Evolutionary conservation across 2,888 invertebrate species (phyloP), one percentile per base, ranked within the genome.

Genomic region (Xestia sexstrigata): DNA sequence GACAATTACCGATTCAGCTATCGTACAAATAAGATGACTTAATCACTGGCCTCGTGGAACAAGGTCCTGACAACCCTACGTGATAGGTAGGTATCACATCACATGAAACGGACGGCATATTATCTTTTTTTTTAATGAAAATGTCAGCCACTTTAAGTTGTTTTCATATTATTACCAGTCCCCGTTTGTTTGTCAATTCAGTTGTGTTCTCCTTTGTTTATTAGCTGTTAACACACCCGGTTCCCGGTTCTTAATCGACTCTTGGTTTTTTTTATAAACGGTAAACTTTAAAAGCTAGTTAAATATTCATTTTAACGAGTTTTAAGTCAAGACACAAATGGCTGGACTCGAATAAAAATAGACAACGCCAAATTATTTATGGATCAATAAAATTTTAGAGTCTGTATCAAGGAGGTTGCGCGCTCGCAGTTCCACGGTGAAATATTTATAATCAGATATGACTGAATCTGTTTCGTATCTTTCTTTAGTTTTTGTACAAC

Each of bases 71-170:
- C 89, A 88, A 77, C 91, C 92, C 90, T 91, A 75, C 79, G 30
- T 69, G 87, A 89, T 89, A 89, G 86, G 88, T 89, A 89, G 86
- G 88, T 92, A 92, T 85, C 88, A 83, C 82, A 89, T 87, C 88
- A 88, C 89, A 90, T 89, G 90, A 87, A 89, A 89, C 84, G 85
- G 84, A 87, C 88, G 84, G 88, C 89, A 91, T 90, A 91, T 92
- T 91, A 93, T 94, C 91, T 91, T 94, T 94, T 94, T 92, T 94
- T 95, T 93, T 90, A 93, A 92, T 92, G 91, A 90, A 95, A 96
- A 96, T 96, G 95, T 95, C 96, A 96, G 93, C 92, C 89, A 89
- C 90, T 89, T 82, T 90, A 89, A 88, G 91, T 91, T 90, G 90
- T 91, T 93, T 92, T 90, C 87, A 91, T 93, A 92, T 94, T 92